A percentile compares a stretch with the other conserved stretches of the same genome.
These are phyloP conservation scores for Bovichtus variegatus DNA, from an alignment of 2,797 vertebrate genomes.

Conservation along the genomic window DNA sequence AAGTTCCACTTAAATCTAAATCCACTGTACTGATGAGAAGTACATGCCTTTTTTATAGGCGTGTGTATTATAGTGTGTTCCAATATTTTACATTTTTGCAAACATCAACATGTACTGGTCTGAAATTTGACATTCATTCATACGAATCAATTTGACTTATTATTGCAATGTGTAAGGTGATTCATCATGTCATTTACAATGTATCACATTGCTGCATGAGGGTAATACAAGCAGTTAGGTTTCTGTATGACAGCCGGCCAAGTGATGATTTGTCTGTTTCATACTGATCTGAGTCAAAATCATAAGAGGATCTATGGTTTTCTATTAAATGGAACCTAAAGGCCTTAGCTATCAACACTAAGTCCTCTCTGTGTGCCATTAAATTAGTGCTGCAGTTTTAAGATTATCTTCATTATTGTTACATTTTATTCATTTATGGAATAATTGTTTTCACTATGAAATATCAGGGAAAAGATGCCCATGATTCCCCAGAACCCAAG, in stretches of 20 bases:
- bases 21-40: background rate
- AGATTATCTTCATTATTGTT: background rate
- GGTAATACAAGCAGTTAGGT: background rate
- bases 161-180: background rate
- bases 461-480: background rate
- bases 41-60: background rate
- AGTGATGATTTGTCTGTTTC: background rate
- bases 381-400: background rate
- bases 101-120: background rate
- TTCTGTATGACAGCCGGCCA: background rate
- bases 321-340: background rate
- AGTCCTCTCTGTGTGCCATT: background rate
- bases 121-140: background rate
- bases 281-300: background rate
- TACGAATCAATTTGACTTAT: background rate
- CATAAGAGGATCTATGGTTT: background rate
- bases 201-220: background rate
- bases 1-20: background rate
- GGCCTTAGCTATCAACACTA: background rate
- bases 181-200: background rate
- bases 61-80: too few relatives aligned
- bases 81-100: background rate
- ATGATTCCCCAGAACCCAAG: background rate
- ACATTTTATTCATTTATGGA: too few relatives aligned
- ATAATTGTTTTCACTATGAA: background rate